Conservation (phyloP, 2,113 vertebrate species). For the Gavia stellata region DNA sequence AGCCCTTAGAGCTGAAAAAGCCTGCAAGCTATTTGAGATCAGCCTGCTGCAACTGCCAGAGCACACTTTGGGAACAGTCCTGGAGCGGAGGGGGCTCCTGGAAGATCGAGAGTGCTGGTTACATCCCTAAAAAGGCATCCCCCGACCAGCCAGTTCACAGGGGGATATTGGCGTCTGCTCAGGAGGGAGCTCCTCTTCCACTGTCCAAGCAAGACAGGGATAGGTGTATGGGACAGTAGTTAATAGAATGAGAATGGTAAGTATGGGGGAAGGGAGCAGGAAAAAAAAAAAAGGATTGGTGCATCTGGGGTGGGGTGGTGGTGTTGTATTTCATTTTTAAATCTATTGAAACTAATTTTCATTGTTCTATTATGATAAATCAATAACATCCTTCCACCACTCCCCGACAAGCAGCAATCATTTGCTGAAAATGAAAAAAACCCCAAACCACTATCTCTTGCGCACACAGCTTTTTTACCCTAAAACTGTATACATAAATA, state of each 20-base stretch:
- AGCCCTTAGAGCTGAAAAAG: constrained; percentile 4
- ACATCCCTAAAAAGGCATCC: constrained; percentile 40
- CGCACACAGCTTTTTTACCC: background rate
- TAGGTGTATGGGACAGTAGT: constrained; percentile 33
- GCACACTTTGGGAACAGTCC: background rate
- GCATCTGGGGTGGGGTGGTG: background rate
- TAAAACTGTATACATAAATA: background rate
- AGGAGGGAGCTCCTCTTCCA: constrained; percentile 36
- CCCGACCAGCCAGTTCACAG: background rate
- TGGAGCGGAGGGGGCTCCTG: constrained; percentile 14
- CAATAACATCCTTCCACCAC: background rate
- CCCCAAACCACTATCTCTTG: background rate
- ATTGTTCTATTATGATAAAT: constrained; percentile 12
- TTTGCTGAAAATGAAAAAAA: background rate
- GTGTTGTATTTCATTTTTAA: background rate
- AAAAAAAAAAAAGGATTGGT: background rate
- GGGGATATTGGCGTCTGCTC: constrained; percentile 37
- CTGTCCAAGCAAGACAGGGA: constrained; percentile 22
- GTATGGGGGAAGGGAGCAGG: background rate
- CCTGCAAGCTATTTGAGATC: background rate
- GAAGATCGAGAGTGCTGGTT: background rate
- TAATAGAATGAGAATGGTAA: background rate
- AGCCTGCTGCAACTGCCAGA: constrained; percentile 29
- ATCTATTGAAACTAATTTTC: constrained; percentile 25
- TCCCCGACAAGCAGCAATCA: background rate